Evolutionary conservation across 1,140 invertebrate genomes (phyloP).

Genomic region (Holcopasites calliopsidis): DNA sequence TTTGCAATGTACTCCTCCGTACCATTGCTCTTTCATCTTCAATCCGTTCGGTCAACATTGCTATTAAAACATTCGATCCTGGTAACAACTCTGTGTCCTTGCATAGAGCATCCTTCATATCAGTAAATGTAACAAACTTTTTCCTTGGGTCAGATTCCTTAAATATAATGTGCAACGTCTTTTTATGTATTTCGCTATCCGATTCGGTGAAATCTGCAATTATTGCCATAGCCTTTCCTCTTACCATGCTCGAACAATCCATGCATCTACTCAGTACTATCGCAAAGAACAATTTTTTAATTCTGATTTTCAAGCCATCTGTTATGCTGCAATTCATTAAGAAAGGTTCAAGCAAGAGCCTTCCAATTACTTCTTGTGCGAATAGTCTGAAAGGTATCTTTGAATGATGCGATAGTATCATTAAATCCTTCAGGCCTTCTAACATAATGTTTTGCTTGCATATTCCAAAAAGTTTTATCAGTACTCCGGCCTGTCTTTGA

Average conservation of each 20-base stretch:
- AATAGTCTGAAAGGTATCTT: constrained; percentile 80
- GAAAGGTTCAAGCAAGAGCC: constrained; percentile 73
- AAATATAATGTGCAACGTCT: constrained; percentile 78
- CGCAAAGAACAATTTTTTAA: constrained; percentile 78
- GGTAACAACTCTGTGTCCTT: constrained; percentile 70
- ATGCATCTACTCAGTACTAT: constrained; percentile 79
- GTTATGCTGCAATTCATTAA: constrained; percentile 50
- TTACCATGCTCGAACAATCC: constrained; percentile 81
- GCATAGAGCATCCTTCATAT: constrained; percentile 55
- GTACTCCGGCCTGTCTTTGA: constrained; percentile 78
- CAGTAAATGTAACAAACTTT: constrained; percentile 53
- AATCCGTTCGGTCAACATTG: constrained; percentile 79
- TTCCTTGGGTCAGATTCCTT: constrained; percentile 59
- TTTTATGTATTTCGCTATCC: constrained; percentile 65
- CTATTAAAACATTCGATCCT: constrained; percentile 67
- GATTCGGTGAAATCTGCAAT: constrained; percentile 79
- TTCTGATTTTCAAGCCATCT: constrained; percentile 25
- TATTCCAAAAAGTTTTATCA: constrained; percentile 79
- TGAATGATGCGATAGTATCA: constrained; percentile 78
- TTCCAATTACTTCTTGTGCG: constrained; percentile 81
- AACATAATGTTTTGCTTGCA: constrained; percentile 71
- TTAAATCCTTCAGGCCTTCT: constrained; percentile 79
- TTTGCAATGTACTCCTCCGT: constrained; percentile 81
- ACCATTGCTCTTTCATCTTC: constrained; percentile 82
- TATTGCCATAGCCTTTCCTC: constrained; percentile 81